Percentiles rank a stretch among this genome's conserved stretches.
Conservation (phyloP, 2,888 invertebrate species). For the Noctua fimbriata region DNA sequence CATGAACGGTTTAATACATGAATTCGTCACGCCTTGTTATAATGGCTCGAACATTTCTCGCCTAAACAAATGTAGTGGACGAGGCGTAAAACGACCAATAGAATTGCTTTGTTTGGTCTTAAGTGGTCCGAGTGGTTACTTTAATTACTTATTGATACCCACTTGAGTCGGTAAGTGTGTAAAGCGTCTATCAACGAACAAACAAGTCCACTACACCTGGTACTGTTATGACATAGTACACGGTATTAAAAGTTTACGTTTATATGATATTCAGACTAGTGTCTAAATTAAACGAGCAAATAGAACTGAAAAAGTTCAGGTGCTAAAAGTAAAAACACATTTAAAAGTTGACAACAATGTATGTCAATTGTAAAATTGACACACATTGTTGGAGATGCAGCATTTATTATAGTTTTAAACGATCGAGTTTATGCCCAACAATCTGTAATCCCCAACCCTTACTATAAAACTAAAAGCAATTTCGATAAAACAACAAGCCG, state of each 20-base stretch:
- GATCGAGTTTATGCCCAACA: constrained; percentile 3
- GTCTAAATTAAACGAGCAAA: neutral
- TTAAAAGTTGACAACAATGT: constrained; percentile 26
- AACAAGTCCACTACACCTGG: constrained; percentile 52
- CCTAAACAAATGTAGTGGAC: constrained; percentile 66
- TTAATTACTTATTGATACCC: constrained; percentile 78
- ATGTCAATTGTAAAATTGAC: neutral
- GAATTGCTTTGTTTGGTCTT: constrained; percentile 71
- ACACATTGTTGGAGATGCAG: constrained; percentile 18
- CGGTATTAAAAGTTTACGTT: neutral
- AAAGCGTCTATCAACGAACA: constrained; percentile 63
- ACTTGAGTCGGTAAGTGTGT: constrained; percentile 68
- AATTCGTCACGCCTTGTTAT: constrained; percentile 67
- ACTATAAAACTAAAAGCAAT: constrained; percentile 54
- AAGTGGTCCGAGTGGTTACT: constrained; percentile 74
- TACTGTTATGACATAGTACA: constrained; percentile 43
- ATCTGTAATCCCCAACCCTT: constrained; percentile 19
- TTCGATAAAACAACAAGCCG: constrained; percentile 52
- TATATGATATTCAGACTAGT: constrained; percentile 6
- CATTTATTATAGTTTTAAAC: constrained; percentile 14
- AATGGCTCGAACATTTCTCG: constrained; percentile 62
- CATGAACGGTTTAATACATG: constrained; percentile 60
- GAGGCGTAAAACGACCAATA: constrained; percentile 65
- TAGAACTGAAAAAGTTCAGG: constrained; percentile 22
- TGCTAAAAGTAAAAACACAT: constrained; percentile 2